phyloP scores from a whole-genome alignment of 1,140 invertebrate species.

The Oncopodura yosiiana region DNA sequence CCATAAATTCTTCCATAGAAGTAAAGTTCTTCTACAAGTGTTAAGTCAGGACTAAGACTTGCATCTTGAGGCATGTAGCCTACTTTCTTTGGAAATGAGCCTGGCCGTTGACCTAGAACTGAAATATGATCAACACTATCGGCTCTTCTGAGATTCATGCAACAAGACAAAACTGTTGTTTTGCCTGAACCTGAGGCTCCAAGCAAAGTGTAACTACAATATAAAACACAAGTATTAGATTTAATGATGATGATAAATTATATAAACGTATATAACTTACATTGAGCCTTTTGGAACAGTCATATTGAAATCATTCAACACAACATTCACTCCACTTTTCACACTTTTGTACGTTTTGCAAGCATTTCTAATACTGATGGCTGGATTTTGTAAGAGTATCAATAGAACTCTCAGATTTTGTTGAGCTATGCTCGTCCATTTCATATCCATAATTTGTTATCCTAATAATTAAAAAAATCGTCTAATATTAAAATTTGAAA shows the following conservation, averaged over 20 bases:
- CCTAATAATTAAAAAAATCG: too few relatives aligned
- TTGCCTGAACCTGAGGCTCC: constrained; percentile 39
- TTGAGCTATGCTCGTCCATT: too few relatives aligned
- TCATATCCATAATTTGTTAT: too few relatives aligned
- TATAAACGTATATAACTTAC: too few relatives aligned
- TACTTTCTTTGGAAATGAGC: constrained; percentile 53
- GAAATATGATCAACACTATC: constrained; percentile 44
- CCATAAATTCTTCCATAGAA: constrained; percentile 84
- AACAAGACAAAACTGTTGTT: constrained; percentile 42
- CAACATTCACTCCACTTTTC: not conserved
- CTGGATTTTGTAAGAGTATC: constrained; percentile 7
- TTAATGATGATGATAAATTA: too few relatives aligned
- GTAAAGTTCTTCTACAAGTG: constrained; percentile 76
- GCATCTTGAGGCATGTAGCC: constrained; percentile 53
- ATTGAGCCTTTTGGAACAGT: constrained; percentile 26
- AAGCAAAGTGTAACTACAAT: constrained; percentile 40
- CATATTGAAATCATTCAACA: constrained; percentile 30
- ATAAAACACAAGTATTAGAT: constrained; percentile 2
- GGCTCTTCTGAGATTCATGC: constrained; percentile 40
- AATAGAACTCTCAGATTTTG: too few relatives aligned
- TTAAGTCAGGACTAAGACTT: constrained; percentile 81
- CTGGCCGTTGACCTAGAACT: constrained; percentile 42
- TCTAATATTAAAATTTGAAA: too few relatives aligned
- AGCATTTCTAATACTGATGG: constrained; percentile 3
- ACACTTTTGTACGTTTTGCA: not conserved